Evolutionary conservation across 1,140 invertebrate genomes (phyloP).

Genomic region (Eurosta solidaginis): DNA sequence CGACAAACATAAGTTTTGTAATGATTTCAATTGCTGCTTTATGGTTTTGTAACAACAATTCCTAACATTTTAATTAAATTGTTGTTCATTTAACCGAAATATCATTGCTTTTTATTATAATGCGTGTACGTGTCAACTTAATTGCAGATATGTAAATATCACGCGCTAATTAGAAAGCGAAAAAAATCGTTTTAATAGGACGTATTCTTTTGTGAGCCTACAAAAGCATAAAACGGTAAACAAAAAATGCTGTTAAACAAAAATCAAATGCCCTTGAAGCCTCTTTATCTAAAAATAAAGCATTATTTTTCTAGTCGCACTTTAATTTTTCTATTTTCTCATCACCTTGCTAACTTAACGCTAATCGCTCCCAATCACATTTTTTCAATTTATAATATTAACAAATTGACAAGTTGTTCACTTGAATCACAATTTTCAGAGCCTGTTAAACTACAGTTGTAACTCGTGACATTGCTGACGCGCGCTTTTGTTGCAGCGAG

Average conservation of each 20-base stretch:
- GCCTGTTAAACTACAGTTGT: neutral
- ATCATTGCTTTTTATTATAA: neutral
- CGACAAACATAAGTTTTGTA: neutral
- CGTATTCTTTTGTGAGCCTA: neutral
- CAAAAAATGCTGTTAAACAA: neutral
- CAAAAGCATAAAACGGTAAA: neutral
- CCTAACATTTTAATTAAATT: neutral
- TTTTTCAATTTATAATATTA: neutral
- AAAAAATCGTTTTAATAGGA: neutral
- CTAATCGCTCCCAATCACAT: neutral
- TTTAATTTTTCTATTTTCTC: neutral
- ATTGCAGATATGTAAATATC: neutral
- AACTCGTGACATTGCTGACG: neutral
- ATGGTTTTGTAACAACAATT: neutral
- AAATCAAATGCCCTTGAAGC: neutral
- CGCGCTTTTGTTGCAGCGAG: neutral
- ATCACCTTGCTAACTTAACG: neutral
- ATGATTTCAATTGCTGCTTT: neutral
- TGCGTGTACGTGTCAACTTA: neutral
- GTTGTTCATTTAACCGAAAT: neutral
- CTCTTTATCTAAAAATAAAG: neutral
- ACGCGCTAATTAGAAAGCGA: no score
- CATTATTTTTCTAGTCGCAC: neutral
- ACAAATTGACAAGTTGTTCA: neutral
- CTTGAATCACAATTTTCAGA: conserved; percentile 6